Conservation (phyloP, 2,113 vertebrate species). For the Notothenia rossii region DNA sequence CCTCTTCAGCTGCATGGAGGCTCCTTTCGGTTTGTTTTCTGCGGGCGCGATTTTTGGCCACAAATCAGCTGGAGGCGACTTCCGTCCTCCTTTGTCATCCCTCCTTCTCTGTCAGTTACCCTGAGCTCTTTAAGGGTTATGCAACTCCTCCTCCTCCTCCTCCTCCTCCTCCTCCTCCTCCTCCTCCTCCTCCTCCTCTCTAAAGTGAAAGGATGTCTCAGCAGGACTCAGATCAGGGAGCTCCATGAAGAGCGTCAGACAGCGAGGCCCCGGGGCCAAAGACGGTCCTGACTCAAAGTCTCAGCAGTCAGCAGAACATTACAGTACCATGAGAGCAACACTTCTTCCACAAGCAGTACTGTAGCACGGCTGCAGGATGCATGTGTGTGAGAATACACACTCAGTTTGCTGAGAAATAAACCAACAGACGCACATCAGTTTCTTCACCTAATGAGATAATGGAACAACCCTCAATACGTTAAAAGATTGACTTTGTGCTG, state of each 20-base stretch:
- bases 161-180: slow-evolving; percentile 19
- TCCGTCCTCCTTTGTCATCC: slow-evolving; percentile 75
- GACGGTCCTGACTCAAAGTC: slow-evolving; percentile 7
- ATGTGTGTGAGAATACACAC: too few relatives aligned
- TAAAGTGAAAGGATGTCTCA: slow-evolving; percentile 59
- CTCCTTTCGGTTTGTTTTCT: neutral
- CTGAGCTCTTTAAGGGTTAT: slow-evolving; percentile 69
- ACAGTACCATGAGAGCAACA: too few relatives aligned
- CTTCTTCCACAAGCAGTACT: too few relatives aligned
- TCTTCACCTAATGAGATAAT: too few relatives aligned
- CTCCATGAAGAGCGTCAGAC: slow-evolving; percentile 39
- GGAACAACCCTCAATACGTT: too few relatives aligned
- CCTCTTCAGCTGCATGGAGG: slow-evolving; percentile 47
- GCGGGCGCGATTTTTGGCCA: slow-evolving; percentile 44
- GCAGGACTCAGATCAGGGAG: slow-evolving; percentile 33
- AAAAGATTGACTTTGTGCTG: too few relatives aligned
- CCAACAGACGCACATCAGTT: too few relatives aligned
- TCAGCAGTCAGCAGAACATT: slow-evolving; percentile 10
- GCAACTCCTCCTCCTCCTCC: slow-evolving; percentile 54
- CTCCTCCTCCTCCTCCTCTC: slow-evolving; percentile 33
- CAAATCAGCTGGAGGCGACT: slow-evolving; percentile 65
- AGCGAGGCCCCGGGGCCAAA: slow-evolving; percentile 33
- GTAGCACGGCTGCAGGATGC: too few relatives aligned
- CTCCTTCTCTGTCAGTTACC: slow-evolving; percentile 64
- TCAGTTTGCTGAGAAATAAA: too few relatives aligned